Evolutionary conservation across 2,888 invertebrate genomes (phyloP).

Genomic region (Melieria picta): DNA sequence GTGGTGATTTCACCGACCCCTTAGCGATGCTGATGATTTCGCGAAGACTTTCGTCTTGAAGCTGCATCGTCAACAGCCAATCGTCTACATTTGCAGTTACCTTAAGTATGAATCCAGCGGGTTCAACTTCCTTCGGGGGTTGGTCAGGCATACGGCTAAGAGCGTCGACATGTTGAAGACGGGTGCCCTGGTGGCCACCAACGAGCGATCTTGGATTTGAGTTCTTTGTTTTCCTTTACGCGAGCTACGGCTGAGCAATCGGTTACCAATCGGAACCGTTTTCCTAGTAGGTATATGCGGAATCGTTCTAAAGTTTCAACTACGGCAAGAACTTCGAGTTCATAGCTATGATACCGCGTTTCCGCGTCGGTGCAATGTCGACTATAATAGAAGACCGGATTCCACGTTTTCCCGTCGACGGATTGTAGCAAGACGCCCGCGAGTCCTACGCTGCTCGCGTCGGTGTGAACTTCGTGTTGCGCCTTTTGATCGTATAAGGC

Average conservation of each 20-base stretch:
- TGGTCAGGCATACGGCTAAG: slow-evolving; percentile 26
- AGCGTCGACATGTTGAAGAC: slow-evolving; percentile 29
- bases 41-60: slow-evolving; percentile 29
- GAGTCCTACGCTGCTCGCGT: slow-evolving; percentile 41
- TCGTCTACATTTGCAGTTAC: slow-evolving; percentile 19
- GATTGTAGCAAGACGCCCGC: slow-evolving; percentile 33
- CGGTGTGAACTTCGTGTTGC: slow-evolving; percentile 42
- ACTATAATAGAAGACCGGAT: slow-evolving; percentile 39
- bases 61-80: slow-evolving; percentile 38
- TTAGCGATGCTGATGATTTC: slow-evolving; percentile 12
- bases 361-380: slow-evolving; percentile 39
- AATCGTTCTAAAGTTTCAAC: slow-evolving; percentile 42
- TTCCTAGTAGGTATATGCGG: slow-evolving; percentile 43
- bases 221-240: slow-evolving; percentile 13
- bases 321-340: slow-evolving; percentile 40
- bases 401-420: slow-evolving; percentile 8
- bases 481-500: slow-evolving; percentile 8
- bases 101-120: slow-evolving; percentile 16
- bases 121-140: slow-evolving; percentile 25
- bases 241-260: slow-evolving; percentile 22
- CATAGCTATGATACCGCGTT: slow-evolving; percentile 38
- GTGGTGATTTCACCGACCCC: too few relatives aligned
- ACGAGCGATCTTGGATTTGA: slow-evolving; percentile 30
- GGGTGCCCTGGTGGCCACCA: slow-evolving; percentile 24
- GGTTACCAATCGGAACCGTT: slow-evolving; percentile 35